Percentiles rank a stretch among this genome's conserved stretches.
phyloP scores from a whole-genome alignment of 2,888 invertebrate genomes.

The Lithophane leautieri region DNA sequence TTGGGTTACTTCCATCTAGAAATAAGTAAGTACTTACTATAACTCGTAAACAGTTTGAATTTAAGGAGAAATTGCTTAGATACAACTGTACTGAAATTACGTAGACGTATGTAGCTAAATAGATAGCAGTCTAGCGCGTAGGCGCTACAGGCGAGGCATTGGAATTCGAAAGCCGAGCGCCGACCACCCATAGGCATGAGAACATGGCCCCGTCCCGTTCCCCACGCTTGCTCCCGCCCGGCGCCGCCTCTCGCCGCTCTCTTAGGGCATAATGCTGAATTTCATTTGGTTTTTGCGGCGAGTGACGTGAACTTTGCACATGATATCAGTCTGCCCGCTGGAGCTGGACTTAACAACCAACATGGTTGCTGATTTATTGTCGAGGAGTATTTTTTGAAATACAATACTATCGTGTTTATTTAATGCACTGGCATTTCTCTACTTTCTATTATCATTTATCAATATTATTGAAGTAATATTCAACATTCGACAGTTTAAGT shows the following conservation, averaged over 20 bases:
- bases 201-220: constrained; percentile 88
- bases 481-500: constrained; percentile 16
- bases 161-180: constrained; percentile 90
- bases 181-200: constrained; percentile 90
- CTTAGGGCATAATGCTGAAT: constrained; percentile 87
- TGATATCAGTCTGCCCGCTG: constrained; percentile 17
- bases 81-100: constrained; percentile 57
- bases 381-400: constrained; percentile 2
- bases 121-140: constrained; percentile 83
- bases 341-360: constrained; percentile 45
- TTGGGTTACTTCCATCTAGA: constrained; percentile 11
- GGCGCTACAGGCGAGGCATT: constrained; percentile 89
- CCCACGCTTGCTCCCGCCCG: constrained; percentile 85
- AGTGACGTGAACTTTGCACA: constrained; percentile 74
- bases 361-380: constrained; percentile 17
- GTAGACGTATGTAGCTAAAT: constrained; percentile 71
- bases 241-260: constrained; percentile 88
- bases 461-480: constrained; percentile 14
- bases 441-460: not conserved
- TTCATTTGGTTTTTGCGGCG: constrained; percentile 86
- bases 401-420: not conserved
- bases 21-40: not conserved
- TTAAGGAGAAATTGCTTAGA: constrained; percentile 49
- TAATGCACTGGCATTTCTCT: not conserved
- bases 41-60: constrained; percentile 19